Evolutionary conservation across 2,888 invertebrate species (phyloP), one percentile per base, ranked within the genome.

Genomic region (Nezara viridula): DNA sequence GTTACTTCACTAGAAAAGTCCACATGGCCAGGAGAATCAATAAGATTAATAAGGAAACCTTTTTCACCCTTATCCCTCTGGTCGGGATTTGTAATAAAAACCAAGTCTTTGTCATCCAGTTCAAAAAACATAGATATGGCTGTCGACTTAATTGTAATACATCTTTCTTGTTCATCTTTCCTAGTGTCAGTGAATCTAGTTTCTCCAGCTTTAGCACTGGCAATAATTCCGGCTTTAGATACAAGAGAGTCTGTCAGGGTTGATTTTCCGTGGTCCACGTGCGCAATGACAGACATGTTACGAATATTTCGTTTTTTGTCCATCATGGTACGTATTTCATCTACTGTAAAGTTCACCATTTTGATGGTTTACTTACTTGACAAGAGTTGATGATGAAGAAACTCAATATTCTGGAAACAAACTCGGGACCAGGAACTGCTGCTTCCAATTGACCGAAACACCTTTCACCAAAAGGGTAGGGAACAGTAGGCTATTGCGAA

Each of bases 261-360:
- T 91, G 99, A 99, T 94, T 99, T 99, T 93, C 99, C 99, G 94
- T 99, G 99, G 95, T 99, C 99, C 92, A 99, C 99, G 94, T 99
- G 99, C 92, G 99, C 99, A 93, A 99, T 99, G 94, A 99, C 99
- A 93, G 99, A 99, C 99, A 99, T 99, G 95, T 99, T 99, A 93
- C 99, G 96, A 95, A 99, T 99, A 94, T 99, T 99, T 95, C 95
- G 95, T 95, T 99, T 99, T 94, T 98, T 98, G 97, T 99, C 99
- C 99, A 99, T 99, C 96, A 99, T 98, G 93, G 93, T 95, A 94
- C 99, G 98, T 95, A 99, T 99, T 95, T 99, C 98, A 95, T 99
- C 99, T 94, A 99, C 98, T 92, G 99, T 99, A 94, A 99, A 99
- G 96, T 99, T 99, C 96, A 99, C 99, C 99, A 88, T 88, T 73